Conservation (phyloP, 2,888 invertebrate species). For the Mythimna ferrago region DNA sequence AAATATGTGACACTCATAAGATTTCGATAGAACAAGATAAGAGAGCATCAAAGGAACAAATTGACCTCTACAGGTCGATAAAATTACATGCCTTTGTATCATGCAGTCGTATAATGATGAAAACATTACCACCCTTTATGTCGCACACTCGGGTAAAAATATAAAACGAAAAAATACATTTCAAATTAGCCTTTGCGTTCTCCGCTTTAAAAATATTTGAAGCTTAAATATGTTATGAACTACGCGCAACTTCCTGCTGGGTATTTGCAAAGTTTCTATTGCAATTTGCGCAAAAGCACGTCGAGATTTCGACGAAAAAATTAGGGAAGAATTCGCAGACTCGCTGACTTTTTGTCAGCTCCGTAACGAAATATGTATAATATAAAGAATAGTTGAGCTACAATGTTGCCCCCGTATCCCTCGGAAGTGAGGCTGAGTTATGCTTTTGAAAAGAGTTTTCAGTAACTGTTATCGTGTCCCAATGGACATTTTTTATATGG, state of each 20-base stretch:
- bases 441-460: conserved; percentile 14
- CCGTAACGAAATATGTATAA: conserved; percentile 8
- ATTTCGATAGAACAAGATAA: no score
- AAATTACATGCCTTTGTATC: no score
- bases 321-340: conserved; percentile 36
- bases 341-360: conserved; percentile 23
- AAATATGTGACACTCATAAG: no score
- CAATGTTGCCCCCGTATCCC: conserved; percentile 1
- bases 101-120: no score
- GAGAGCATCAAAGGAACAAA: no score
- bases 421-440: conserved; percentile 18
- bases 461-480: neutral
- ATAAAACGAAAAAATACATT: neutral
- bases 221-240: conserved; percentile 30
- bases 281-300: conserved; percentile 37
- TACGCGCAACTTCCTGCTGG: conserved; percentile 20
- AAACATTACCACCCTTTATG: no score
- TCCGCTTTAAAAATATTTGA: conserved; percentile 17
- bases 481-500: neutral
- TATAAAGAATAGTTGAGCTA: conserved; percentile 37
- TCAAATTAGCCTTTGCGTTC: neutral
- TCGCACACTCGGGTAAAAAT: neutral
- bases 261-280: conserved; percentile 43
- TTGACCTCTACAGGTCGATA: no score
- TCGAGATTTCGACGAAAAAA: conserved; percentile 37